These are phyloP conservation scores for Smithornis capensis DNA, from an alignment of 2,113 vertebrate genomes.

Conservation along the genomic window DNA sequence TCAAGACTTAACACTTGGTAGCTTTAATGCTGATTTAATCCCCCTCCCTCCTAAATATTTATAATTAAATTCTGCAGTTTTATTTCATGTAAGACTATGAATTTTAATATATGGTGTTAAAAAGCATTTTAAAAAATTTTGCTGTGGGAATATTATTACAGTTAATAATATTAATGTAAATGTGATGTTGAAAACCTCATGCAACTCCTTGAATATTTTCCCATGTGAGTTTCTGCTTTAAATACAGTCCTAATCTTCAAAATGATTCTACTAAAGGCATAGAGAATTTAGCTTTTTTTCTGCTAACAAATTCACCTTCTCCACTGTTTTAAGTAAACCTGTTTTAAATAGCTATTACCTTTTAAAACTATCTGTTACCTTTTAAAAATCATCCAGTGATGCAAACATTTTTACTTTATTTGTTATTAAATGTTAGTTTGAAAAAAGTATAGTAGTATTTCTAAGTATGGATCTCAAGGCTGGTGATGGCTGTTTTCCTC, in stretches of 20 bases:
- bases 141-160: not conserved
- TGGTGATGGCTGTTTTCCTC: not conserved
- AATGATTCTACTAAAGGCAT: not conserved
- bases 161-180: not conserved
- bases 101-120: not conserved
- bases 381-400: not conserved
- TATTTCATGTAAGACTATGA: not conserved
- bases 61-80: not conserved
- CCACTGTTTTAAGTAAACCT: not conserved
- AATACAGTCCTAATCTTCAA: not conserved
- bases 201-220: not conserved
- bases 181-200: not conserved
- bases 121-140: not conserved
- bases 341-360: not conserved
- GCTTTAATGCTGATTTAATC: not conserved
- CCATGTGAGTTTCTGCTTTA: not conserved
- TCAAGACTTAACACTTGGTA: slow-evolving; percentile 11
- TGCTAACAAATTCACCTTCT: not conserved
- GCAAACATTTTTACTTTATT: not conserved
- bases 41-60: not conserved
- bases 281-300: not conserved
- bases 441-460: not conserved
- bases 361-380: not conserved
- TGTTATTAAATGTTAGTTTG: not conserved
- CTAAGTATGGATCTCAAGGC: not conserved